Conservation (phyloP, 2,888 invertebrate species). For the Agrotis clavis region DNA sequence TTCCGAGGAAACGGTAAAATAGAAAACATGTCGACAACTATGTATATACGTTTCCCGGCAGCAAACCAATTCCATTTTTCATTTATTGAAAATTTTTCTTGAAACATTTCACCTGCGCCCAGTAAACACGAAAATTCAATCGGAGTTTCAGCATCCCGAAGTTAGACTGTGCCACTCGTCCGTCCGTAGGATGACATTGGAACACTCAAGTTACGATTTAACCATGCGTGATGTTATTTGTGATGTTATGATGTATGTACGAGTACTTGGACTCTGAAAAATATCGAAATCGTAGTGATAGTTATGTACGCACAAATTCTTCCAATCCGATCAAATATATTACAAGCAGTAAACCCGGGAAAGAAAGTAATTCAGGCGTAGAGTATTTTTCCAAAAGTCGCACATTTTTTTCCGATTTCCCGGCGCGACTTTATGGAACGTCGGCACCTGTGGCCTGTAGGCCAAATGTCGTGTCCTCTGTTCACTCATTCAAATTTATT, state of each 20-base stretch:
- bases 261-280: conserved; percentile 17
- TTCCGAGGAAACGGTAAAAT: conserved; percentile 41
- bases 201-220: conserved; percentile 31
- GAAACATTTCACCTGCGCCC: conserved; percentile 84
- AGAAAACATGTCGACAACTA: conserved; percentile 57
- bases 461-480: conserved; percentile 76
- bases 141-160: conserved; percentile 73
- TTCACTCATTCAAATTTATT: conserved; percentile 85
- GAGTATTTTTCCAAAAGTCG: conserved; percentile 42
- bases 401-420: conserved; percentile 50
- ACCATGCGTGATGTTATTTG: conserved; percentile 48
- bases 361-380: conserved; percentile 41
- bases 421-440: conserved; percentile 70
- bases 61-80: conserved; percentile 82
- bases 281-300: conserved; percentile 19
- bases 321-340: conserved; percentile 32
- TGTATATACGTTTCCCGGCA: conserved; percentile 67
- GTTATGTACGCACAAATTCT: conserved; percentile 1
- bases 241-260: not conserved
- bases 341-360: conserved; percentile 35
- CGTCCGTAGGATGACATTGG: conserved; percentile 20
- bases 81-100: conserved; percentile 81
- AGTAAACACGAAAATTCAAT: conserved; percentile 81
- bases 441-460: conserved; percentile 78
- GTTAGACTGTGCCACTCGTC: conserved; percentile 57